A percentile compares a stretch with the other conserved stretches of the same genome.
phyloP scores from a whole-genome alignment of 2,797 vertebrate genomes.

The Propithecus deckenii region DNA sequence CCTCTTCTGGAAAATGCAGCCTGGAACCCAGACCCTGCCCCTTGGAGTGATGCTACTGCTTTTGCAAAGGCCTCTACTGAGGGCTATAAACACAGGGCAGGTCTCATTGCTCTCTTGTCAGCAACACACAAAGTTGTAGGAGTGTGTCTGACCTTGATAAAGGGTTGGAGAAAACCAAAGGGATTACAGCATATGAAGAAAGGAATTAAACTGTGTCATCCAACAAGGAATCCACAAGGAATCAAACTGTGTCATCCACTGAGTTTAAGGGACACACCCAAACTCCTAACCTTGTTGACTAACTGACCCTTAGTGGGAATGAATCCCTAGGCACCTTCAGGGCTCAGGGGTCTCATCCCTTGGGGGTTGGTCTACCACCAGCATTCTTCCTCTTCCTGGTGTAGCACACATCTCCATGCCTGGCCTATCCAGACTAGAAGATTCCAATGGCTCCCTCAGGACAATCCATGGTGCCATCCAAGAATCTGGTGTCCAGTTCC shows the following conservation, averaged over 20 bases:
- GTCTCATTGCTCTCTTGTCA: not conserved
- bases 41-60: not conserved
- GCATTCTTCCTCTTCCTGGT: not conserved
- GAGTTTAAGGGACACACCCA: not conserved
- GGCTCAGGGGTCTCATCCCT: not conserved
- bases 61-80: not conserved
- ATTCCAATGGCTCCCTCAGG: not conserved
- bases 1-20: not conserved
- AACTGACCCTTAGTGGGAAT: not conserved
- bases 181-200: conserved; percentile 55
- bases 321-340: not conserved
- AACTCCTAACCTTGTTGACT: conserved; percentile 28
- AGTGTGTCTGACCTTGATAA: conserved; percentile 14
- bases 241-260: conserved; percentile 57
- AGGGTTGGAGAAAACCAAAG: conserved; percentile 25
- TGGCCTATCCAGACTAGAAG: not conserved
- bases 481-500: not conserved
- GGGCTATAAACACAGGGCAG: not conserved
- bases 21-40: not conserved
- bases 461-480: not conserved
- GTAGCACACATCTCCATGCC: not conserved
- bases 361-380: not conserved
- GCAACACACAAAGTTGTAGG: not conserved
- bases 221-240: conserved; percentile 22
- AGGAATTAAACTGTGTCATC: conserved; percentile 65